Conservation (phyloP, 2,797 vertebrate genomes). For the Hypotaenidia philippensis region DNA sequence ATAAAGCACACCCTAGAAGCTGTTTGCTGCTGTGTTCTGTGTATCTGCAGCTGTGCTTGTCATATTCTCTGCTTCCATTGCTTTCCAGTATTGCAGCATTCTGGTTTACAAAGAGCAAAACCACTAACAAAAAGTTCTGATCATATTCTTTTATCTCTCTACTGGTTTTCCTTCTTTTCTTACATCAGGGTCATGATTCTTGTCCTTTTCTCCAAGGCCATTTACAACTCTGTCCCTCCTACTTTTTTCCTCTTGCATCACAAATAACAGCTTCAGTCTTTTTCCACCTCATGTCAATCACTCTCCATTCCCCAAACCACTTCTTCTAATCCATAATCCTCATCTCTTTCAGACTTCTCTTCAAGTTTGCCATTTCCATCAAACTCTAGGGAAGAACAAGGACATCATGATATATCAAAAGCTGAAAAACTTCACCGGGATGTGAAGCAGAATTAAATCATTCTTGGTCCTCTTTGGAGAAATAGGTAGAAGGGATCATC, state of each 20-base stretch:
- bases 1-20: background rate
- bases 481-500: background rate
- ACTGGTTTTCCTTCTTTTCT: background rate
- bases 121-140: background rate
- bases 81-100: background rate
- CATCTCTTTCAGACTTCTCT: background rate
- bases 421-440: background rate
- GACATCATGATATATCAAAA: background rate
- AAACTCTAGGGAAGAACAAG: background rate
- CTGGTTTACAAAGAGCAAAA: background rate
- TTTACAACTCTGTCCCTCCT: background rate
- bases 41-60: background rate
- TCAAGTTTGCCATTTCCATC: background rate
- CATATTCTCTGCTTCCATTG: background rate
- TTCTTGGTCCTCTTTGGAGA: background rate
- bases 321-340: background rate
- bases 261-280: background rate
- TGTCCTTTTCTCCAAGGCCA: background rate
- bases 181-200: background rate
- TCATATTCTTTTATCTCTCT: background rate
- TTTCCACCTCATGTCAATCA: background rate
- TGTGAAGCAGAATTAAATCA: background rate
- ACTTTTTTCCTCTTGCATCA: background rate
- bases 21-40: background rate
- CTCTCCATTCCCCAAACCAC: background rate